Evolutionary conservation across 2,888 invertebrate species (phyloP), one percentile per base, ranked within the genome.

Genomic region (Pocota personata): DNA sequence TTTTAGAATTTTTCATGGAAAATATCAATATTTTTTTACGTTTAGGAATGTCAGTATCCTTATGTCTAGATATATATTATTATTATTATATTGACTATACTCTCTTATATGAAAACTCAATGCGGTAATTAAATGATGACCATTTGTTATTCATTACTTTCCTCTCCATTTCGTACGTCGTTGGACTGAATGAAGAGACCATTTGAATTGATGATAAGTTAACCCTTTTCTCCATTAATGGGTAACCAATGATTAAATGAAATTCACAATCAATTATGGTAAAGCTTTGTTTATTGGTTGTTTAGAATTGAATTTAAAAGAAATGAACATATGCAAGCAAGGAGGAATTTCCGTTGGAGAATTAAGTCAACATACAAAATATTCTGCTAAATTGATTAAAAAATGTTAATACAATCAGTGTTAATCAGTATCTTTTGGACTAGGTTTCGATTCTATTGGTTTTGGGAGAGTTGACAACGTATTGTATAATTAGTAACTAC

Each of bases 241-340:
- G 12, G 46, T 14, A 21, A 48, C 37, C 62, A 16, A 19, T 62
- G 60, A 52, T 62, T 73, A 52, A 73, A 62, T 73, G n/a, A 73
- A 62, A 62, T 62, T 73, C 62, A 19, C 40, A 62, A 52, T 73
- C 62, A 73, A 73, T 73, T 73, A 62, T 3, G 2, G 24, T 3
- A 43, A 30, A 55, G 48, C 32, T 30, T 46, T 30, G 8, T 16
- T 57, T 21, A 16, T 46, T 71, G 19, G 21, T 27, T 43, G 24
- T 2, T 30, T 35, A 16, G 32, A 35, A 35, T 32, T 19, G 35
- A 6, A 14, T 19, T 35, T 57, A 6, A n/a, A 60, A 19, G 35
- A 35, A 24, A 21, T 14, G 8, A 48, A 48, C 48, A 19, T 24
- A 4, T 24, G 24, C 7, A 48, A n/a, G n/a, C 7, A 32, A 6